Evolutionary conservation across 2,113 vertebrate genomes (phyloP), one percentile per base, ranked within the genome.

Genomic region (Pterocles burchelli): DNA sequence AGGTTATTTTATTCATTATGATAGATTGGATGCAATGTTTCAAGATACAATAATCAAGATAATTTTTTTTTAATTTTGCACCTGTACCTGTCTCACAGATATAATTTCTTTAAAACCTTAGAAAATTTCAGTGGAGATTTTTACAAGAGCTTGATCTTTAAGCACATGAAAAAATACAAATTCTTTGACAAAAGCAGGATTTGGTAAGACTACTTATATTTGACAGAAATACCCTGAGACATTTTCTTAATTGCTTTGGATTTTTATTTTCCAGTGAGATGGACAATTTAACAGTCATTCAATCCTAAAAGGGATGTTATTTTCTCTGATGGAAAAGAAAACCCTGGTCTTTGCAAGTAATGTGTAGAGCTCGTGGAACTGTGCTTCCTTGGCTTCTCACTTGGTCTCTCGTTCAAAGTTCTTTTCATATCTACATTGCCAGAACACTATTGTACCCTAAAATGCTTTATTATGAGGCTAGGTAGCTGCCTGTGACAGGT

Each of bases 91-190:
- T 46, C 11, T 95, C 43, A 20, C 28, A 85, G 38, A 63, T 74
- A 78, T 17, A 5, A 52, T 88, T 91, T 33, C 43, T 93, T 71
- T 70, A 79, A 95, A 91, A 9, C 46, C 33, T 70, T 91, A 49
- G 10, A 73, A 57, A 88, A 81, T 61, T 91, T 55, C 43, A 78
- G 48, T 33, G 14, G 52, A 63, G 13, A 38, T 85, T 88, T 96
- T 94, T 63, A 85, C 19, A 79, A 43, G 43, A 66, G 11, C 11
- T 89, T 82, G n/a, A 41, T 76, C 96, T 92, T 93, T 72, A 91
- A 88, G 31, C 31, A 79, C 11, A 34, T 28, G 25, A 87, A 90
- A 89, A 94, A 82, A 20, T 65, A 36, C 16, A 31, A 52, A 62
- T 77, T 77, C 24, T 88, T 73, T 79, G 59, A 76, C 28, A 78